Base-by-base conservation (phyloP, 2,113 vertebrate species). In the Patagioenas fasciata region DNA sequence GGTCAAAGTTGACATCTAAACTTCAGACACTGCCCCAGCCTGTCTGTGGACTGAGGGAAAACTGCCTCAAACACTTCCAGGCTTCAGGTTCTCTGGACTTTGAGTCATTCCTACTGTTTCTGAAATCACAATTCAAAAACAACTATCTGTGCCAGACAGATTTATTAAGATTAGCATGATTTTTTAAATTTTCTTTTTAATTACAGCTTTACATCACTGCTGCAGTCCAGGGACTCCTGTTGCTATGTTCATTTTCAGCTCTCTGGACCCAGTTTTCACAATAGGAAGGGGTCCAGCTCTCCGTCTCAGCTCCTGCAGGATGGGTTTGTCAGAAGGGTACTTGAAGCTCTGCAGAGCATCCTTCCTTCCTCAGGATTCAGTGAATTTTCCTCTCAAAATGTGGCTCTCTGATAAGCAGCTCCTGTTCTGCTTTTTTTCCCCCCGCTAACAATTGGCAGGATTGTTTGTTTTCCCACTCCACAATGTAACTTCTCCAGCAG, bases 351-450 rank as follows among this genome's bases (percentile, higher is more conserved):
- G 74, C 79, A 94, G 67, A 96, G 64, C 82, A 91, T 85, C 58
- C 54, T 95, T 96, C 89, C 92, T 93, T 95, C 51, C 82, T 90
- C 85, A 57, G 71, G 85, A 85, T 89, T 77, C 64, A n/a, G 42
- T 57, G 64, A 56, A 9, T 80, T 91, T 89, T 91, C 82, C 42
- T 85, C 54, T 88, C 42, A 90, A 73, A 96, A 71, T 66, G n/a
- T 47, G 54, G 34, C 32, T 62, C 10, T 77, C 81, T 82, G 89
- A 96, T 88, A 95, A 94, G 66, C n/a, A 89, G 67, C 25, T 89
- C 51, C 58, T 47, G 28, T 69, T 86, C 34, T 94, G 53, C 21
- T 40, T 38, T 82, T 42, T 38, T 64, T n/a, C 3, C 12, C 13
- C 69, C 17, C 51, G 5, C 42, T 61, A 82, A 61, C 81, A 85